Conservation (phyloP, 2,888 invertebrate species). For the Oasisia sp. region DNA sequence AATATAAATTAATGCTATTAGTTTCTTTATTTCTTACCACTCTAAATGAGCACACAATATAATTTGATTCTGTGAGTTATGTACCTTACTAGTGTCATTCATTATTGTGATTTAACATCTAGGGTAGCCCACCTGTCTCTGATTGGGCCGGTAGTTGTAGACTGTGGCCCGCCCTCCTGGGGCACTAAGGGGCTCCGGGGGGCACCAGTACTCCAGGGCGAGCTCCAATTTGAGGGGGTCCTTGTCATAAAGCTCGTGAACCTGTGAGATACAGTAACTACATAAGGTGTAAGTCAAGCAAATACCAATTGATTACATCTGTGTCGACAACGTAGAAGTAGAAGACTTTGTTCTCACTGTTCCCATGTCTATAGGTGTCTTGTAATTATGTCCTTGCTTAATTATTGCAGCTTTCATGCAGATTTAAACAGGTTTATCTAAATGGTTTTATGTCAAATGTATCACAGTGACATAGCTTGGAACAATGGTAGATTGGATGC, state of each 20-base stretch:
- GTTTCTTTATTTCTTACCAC: no score
- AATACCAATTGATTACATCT: no score
- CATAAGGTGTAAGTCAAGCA: neutral
- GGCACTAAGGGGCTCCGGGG: conserved; percentile 48
- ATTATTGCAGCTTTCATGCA: no score
- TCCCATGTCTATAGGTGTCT: no score
- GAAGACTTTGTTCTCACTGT: no score
- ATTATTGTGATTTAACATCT: neutral
- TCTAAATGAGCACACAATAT: neutral
- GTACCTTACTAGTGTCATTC: neutral
- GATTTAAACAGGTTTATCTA: no score
- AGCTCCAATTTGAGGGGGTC: conserved; percentile 79
- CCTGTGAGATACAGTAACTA: conserved; percentile 30
- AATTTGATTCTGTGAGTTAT: neutral
- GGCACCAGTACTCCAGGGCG: conserved; percentile 85
- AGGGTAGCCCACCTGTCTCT: conserved; percentile 61
- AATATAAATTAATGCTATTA: no score
- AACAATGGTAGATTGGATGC: no score
- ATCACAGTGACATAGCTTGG: no score
- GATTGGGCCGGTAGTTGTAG: conserved; percentile 63
- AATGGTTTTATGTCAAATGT: no score
- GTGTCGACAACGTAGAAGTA: no score
- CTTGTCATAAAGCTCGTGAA: conserved; percentile 78
- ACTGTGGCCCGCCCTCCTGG: conserved; percentile 46
- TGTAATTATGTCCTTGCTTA: no score